Evolutionary conservation across 2,797 vertebrate genomes (phyloP), one percentile per base, ranked within the genome.

Genomic region (Oryzias dopingdopingensis): DNA sequence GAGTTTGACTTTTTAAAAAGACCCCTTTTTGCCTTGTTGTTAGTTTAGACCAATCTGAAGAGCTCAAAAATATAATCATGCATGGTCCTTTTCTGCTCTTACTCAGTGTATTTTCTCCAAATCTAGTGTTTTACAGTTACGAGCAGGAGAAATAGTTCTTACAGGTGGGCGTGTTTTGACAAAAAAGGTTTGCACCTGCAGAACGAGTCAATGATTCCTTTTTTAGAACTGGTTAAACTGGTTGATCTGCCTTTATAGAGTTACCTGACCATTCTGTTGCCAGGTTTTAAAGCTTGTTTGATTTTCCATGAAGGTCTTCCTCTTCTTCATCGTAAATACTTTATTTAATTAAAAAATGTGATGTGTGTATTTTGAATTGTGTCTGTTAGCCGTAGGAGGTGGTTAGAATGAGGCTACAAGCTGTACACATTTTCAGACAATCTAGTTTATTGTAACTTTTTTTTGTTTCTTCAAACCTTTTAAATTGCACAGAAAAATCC

Each of bases 211-310:
- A 54, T 45, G 15, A 59, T 37, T 51, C 43, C n/a, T 29, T 58
- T 44, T 14, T 4, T 56, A 37, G n/a, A 88, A 90, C 87, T 68
- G 72, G 84, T 86, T 66, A 4, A 54, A 81, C 89, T 62, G 77
- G 88, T 88, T 77, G 17, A 26, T 69, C 78, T 56, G 67, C 76
- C 78, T 53, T 67, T 68, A 59, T 20, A 26, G 72, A 24, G 22
- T 59, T 73, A 44, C 42, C 50, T 59, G 46, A 54, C 26, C 74
- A 72, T 77, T 76, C 40, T 52, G 69, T 57, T 67, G 49, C 46
- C 13, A 42, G 23, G 15, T 60, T 57, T 61, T 60, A n/a, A 68
- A 62, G 67, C 13, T 44, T 44, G n/a, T 64, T 67, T 67, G 4
- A 47, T 64, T 26, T 48, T 37, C 61, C 51, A 59, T 50, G 22